These are phyloP conservation scores for Patiria pectinifera DNA, from an alignment of 53 echinoderm and acorn worm species.

Conservation along the genomic window DNA sequence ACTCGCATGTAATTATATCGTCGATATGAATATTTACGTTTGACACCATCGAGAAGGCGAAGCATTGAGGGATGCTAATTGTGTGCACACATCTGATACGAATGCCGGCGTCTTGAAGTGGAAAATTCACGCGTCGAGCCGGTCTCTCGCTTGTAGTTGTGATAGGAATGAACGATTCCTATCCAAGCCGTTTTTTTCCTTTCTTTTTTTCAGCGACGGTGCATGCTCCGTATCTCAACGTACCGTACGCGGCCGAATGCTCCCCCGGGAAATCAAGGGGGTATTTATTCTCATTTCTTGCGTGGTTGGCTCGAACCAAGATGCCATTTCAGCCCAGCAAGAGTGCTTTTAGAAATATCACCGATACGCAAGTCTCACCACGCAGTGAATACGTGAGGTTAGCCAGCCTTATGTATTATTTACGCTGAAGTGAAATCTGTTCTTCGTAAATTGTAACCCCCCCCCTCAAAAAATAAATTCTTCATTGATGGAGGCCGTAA, in stretches of 20 bases:
- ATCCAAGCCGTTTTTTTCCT: not conserved
- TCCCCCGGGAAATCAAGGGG: constrained; percentile 53
- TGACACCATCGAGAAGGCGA: not conserved
- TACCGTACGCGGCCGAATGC: constrained; percentile 1
- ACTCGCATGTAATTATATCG: not conserved
- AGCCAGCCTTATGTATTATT: not conserved
- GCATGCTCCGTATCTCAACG: not conserved
- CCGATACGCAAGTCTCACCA: not conserved
- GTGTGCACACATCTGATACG: not conserved
- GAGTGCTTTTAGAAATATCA: not conserved
- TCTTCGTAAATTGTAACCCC: no score
- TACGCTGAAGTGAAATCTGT: not conserved
- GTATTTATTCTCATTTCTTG: constrained; percentile 58
- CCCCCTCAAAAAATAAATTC: no score
- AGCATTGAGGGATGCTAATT: not conserved
- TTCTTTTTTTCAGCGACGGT: not conserved
- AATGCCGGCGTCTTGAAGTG: not conserved
- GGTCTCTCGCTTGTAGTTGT: not conserved
- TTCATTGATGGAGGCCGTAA: no score
- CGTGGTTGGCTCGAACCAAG: constrained; percentile 28
- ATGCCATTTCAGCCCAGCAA: not conserved
- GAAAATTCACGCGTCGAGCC: not conserved
- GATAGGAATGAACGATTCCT: not conserved
- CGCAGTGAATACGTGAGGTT: not conserved
- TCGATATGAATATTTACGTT: not conserved